Conservation (phyloP, 2,888 invertebrate species). For the Dastarcus helophoroides region DNA sequence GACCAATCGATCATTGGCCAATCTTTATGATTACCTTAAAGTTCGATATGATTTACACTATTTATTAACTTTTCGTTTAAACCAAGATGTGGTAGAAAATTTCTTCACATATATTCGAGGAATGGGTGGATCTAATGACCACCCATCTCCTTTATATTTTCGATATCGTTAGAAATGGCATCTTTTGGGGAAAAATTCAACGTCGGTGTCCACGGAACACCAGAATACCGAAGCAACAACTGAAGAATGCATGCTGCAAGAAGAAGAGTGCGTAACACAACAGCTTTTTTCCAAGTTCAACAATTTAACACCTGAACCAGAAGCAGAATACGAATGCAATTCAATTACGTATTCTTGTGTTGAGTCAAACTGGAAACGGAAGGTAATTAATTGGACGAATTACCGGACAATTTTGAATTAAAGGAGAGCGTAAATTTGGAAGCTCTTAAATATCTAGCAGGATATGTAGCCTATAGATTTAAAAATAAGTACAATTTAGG, state of each 20-base stretch:
- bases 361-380: slow-evolving; percentile 4
- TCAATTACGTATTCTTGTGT: slow-evolving; percentile 5
- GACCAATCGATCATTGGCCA: slow-evolving; percentile 11
- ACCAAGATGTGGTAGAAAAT: slow-evolving; percentile 18
- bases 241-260: too few species aligned
- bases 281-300: too few species aligned
- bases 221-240: too few species aligned
- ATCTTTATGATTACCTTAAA: slow-evolving; percentile 13
- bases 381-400: not conserved
- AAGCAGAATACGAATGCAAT: slow-evolving; percentile 4
- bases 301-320: too few species aligned
- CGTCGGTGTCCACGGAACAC: slow-evolving; percentile 14
- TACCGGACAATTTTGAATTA: slow-evolving; percentile 10
- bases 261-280: too few species aligned
- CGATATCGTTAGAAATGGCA: slow-evolving; percentile 17
- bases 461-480: slow-evolving; percentile 12
- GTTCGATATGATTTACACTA: slow-evolving; percentile 15
- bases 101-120: slow-evolving; percentile 21
- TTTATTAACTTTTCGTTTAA: slow-evolving; percentile 15
- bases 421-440: too few species aligned
- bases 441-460: slow-evolving; percentile 11
- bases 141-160: slow-evolving; percentile 18
- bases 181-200: slow-evolving; percentile 19
- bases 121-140: slow-evolving; percentile 21
- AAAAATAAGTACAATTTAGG: slow-evolving; percentile 11